phyloP scores from a whole-genome alignment of 2,888 invertebrate genomes.

The Steromphala cineraria region DNA sequence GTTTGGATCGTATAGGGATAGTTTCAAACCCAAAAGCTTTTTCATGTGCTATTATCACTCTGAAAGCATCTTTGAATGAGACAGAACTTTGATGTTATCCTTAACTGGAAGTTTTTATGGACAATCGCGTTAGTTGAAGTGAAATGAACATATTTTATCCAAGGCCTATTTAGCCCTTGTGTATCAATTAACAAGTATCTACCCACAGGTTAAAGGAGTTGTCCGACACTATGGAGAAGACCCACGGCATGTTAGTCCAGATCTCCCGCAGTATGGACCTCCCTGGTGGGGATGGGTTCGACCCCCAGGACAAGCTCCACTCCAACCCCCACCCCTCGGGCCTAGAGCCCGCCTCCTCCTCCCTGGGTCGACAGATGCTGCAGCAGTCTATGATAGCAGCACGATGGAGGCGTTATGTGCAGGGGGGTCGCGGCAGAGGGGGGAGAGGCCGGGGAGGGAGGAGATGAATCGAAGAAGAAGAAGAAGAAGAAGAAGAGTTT shows the following conservation, averaged over 20 bases:
- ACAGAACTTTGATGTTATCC: no score
- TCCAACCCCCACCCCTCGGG: background rate
- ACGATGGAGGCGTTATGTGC: background rate
- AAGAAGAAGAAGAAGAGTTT: no score
- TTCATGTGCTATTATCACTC: no score
- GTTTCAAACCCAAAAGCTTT: no score
- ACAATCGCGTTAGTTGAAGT: no score
- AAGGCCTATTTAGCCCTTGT: no score
- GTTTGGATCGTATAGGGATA: no score
- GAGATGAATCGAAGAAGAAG: background rate
- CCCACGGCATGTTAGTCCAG: constrained; percentile 85
- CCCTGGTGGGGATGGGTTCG: constrained; percentile 85
- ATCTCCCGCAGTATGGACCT: constrained; percentile 91
- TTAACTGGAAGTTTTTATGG: no score
- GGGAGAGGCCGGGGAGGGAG: background rate
- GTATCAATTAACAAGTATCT: background rate
- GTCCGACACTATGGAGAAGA: constrained; percentile 82
- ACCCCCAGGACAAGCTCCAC: background rate
- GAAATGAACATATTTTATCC: no score
- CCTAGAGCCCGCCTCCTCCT: background rate
- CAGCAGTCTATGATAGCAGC: background rate
- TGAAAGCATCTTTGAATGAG: no score
- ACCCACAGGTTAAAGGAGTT: constrained; percentile 81
- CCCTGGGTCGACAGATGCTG: background rate
- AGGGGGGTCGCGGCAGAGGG: background rate